Evolutionary conservation across 2,888 invertebrate genomes (phyloP), one percentile per base, ranked within the genome.

Genomic region (Sarcophaga subvicina): DNA sequence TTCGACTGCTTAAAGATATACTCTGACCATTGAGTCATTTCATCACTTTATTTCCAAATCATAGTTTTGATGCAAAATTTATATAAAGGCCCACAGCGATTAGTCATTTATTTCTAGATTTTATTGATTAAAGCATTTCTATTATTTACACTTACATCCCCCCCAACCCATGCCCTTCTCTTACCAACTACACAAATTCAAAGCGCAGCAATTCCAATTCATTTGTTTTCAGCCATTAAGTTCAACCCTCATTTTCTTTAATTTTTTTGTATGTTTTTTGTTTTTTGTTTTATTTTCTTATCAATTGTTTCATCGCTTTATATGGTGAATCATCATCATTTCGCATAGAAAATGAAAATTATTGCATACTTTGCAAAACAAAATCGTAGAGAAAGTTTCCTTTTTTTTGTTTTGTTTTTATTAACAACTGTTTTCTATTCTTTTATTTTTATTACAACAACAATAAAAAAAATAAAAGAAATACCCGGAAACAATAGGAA

Each of bases 311-410:
- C 17, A 54, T 54, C 54, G 54, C 76, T 71, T 70, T 70, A 45
- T 82, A 54, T 59, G 25, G 54, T 14, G 17, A 54, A 54, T 14
- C 54, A 54, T 14, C 37, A 59, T 62, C 22, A 63, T 73, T 75
- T 20, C 5, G 69, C 27, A 75, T 27, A 62, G 59, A 60, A 37
- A 77, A 25, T 60, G 11, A 25, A 67, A 64, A 70, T 47, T 45
- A 59, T 47, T 82, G 82, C 76, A 76, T 25, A 22, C 70, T 64
- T 54, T 63, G 81, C 81, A 70, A 11, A 59, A 64, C 4, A 14
- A 45, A 81, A 70, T 37, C 8, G 37, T 37, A 64, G 54, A 54
- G 17, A 54, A 54, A 54, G 17, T 37, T 37, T 37, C 37, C 11
- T 25, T 25, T 75, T 75, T 64, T 14, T n/a, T 27, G 27, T 14